A percentile compares a stretch with the other conserved stretches of the same genome.
Conservation (phyloP, 2,888 invertebrate genomes). For the Taphrorychus bicolor region DNA sequence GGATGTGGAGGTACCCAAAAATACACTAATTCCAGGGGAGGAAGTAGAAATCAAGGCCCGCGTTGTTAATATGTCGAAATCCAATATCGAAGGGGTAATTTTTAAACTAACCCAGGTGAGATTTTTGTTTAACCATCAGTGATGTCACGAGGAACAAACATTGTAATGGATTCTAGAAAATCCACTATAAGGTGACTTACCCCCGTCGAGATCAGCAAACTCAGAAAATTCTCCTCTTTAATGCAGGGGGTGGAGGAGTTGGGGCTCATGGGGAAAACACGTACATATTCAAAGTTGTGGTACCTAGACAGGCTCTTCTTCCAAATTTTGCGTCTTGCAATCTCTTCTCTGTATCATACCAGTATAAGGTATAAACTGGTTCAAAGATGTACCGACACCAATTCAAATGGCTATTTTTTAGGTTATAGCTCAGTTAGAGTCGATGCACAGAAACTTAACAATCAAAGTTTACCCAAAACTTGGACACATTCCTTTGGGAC, state of each 20-base stretch:
- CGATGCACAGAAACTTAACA: conserved; percentile 44
- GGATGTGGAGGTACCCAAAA: conserved; percentile 72
- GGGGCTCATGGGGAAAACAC: conserved; percentile 54
- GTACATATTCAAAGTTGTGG: conserved; percentile 46
- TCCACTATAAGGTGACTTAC: conserved; percentile 44
- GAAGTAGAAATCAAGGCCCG: conserved; percentile 73
- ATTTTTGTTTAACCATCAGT: too few relatives aligned
- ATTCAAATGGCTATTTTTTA: too few relatives aligned
- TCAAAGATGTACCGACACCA: too few relatives aligned
- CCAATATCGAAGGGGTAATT: conserved; percentile 69
- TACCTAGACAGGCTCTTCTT: conserved; percentile 45
- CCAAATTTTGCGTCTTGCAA: conserved; percentile 51
- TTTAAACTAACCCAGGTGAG: conserved; percentile 71
- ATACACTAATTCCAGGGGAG: conserved; percentile 81
- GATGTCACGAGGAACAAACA: too few relatives aligned
- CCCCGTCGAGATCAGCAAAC: conserved; percentile 44
- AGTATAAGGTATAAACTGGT: conserved; percentile 44
- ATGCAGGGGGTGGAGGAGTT: conserved; percentile 48
- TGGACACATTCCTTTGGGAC: too few relatives aligned
- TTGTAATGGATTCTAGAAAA: conserved; percentile 44
- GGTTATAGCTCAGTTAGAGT: conserved; percentile 44
- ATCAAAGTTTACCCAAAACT: conserved; percentile 42
- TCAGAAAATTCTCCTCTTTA: conserved; percentile 42
- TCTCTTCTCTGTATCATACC: conserved; percentile 48
- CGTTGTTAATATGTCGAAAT: conserved; percentile 77